Evolutionary conservation across 2,888 invertebrate genomes (phyloP), one percentile per base, ranked within the genome.

Genomic region (Aproaerema taeniolella): DNA sequence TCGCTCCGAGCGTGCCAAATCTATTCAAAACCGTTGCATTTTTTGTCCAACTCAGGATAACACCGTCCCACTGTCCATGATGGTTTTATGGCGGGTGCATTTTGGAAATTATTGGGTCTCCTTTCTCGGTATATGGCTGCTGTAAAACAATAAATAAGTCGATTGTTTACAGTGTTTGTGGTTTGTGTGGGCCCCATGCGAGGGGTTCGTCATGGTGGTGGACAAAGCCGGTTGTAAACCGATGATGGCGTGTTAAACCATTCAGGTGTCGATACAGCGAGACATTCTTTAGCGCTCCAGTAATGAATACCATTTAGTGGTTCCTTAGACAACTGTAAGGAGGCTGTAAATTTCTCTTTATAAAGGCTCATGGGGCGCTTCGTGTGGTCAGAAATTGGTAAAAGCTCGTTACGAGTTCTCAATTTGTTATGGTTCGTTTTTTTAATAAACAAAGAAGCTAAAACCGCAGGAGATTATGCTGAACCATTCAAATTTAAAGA

Each of bases 131-230:
- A 74, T 82, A 83, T 76, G 64, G 68, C 62, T 61, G 76, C 69
- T 67, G 77, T 85, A 81, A 85, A 85, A 85, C 77, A 81, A 83
- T 85, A 81, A 83, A 83, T 78, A 72, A 70, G 59, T 46, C 52
- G 59, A 77, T 81, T 80, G 81, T 82, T 80, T 79, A 76, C 70
- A 63, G 61, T 70, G 64, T 67, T 73, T 51, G 76, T 72, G 68
- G 69, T 67, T 61, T 61, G 49, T 33, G 78, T 35, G 34, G 33
- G 70, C 79, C 78, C 78, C 80, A 75, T 76, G 63, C 68, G 71
- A 70, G 55, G 65, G 42, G 53, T 43, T 73, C 72, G 78, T 62
- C 67, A 68, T 61, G 73, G 49, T 56, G 43, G n/a, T n/a, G 42
- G 48, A 60, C 61, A 60, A 64, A 57, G 45, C 43, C 31, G 58